Evolutionary conservation across 2,888 invertebrate species (phyloP).

Genomic region (Dendrolimus pini): DNA sequence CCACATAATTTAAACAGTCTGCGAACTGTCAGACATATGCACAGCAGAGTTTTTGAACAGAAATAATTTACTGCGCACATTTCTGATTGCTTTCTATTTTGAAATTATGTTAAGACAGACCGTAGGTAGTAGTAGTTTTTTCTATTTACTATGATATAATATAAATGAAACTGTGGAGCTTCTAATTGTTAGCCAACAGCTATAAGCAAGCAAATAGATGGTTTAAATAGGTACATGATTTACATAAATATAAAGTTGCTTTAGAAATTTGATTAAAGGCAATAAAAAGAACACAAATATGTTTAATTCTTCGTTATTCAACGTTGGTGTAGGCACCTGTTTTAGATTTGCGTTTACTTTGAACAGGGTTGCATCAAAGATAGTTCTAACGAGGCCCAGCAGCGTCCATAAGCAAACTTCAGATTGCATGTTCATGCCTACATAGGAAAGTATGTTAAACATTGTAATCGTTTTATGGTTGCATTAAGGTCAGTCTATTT

Average conservation of each 20-base stretch:
- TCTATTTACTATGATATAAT: neutral
- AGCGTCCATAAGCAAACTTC: slow-evolving; percentile 72
- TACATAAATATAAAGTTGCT: neutral
- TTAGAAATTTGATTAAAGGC: slow-evolving; percentile 1
- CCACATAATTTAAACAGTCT: no score
- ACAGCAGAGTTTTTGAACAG: no score
- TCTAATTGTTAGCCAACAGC: neutral
- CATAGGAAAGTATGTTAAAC: slow-evolving; percentile 57
- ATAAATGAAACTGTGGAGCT: neutral
- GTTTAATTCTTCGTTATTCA: slow-evolving; percentile 13
- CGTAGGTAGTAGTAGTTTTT: no score
- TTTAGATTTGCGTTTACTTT: slow-evolving; percentile 72
- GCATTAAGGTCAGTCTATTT: neutral
- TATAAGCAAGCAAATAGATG: neutral
- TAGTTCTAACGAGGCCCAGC: slow-evolving; percentile 65
- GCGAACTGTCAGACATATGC: no score
- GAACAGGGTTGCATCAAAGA: slow-evolving; percentile 74
- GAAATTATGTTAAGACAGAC: no score
- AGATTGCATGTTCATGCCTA: slow-evolving; percentile 66
- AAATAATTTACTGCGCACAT: no score
- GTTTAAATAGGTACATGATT: neutral
- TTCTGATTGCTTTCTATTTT: no score
- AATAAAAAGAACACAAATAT: neutral
- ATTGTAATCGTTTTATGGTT: slow-evolving; percentile 18
- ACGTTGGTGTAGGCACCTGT: slow-evolving; percentile 40